Base-by-base conservation (phyloP, 2,113 vertebrate species). In the Spea bombifrons region DNA sequence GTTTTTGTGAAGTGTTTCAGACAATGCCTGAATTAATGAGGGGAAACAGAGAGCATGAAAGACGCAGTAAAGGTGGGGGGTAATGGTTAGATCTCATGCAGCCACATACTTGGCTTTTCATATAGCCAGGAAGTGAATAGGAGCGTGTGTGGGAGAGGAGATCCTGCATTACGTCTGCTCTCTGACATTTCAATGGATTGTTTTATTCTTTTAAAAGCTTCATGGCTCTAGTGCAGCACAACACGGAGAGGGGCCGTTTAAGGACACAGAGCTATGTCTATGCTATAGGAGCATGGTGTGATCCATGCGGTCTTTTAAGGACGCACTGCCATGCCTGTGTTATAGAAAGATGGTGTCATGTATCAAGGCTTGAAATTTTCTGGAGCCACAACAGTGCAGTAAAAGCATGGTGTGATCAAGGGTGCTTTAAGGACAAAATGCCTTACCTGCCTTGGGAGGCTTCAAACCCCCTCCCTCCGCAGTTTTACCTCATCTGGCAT, bases 161-260 rank as follows among this genome's bases (percentile, higher is more conserved):
- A 79, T 80, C 53, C 71, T 80, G 78, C 71, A 74, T 80, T 80
- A 80, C 64, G 50, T 80, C 71, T 74, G 64, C 64, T 50, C 65
- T 53, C 65, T 80, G 71, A 74, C 64, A 80, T 80, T 74, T 80
- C 71, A 80, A 74, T 74, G 65, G 78, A 80, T 80, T 80, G 71
- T 74, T 80, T 74, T 80, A 74, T 80, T 68, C 78, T 68, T 64
- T 68, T 74, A 80, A 68, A 80, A 80, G 71, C 78, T 73, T 80
- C 70, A 57, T 80, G 70, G 46, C 66, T 69, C 66, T 61, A 30
- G 71, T 66, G 64, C 52, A 61, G 71, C 52, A 16, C 61, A 65
- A 74, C 63, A 66, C 5, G n/a, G 55, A 70, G 63, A 68, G 78
- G 50, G 71, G 78, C 64, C 65, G n/a, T 80, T 67, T 80, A 74